These are phyloP conservation scores for Ficedula albicollis DNA, from an alignment of 2,797 vertebrate genomes.

Conservation along the genomic window DNA sequence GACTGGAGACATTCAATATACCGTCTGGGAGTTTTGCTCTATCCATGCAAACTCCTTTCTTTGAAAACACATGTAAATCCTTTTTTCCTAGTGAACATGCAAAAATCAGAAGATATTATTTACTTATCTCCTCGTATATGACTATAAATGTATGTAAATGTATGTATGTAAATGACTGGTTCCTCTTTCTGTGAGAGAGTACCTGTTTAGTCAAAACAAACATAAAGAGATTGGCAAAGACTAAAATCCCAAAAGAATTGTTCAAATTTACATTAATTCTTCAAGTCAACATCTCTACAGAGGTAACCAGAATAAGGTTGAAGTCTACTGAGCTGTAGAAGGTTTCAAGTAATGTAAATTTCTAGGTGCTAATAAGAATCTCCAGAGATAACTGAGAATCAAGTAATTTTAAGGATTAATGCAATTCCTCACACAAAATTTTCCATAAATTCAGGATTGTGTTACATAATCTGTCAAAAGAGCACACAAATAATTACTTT, in stretches of 20 bases:
- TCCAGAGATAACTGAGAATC: background rate
- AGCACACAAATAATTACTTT: background rate
- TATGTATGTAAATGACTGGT: background rate
- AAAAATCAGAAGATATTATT: background rate
- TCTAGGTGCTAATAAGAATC: background rate
- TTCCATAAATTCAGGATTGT: background rate
- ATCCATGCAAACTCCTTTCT: background rate
- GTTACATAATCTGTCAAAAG: background rate
- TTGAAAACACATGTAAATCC: background rate
- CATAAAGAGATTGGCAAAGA: background rate
- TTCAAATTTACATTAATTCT: background rate
- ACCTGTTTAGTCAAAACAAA: background rate
- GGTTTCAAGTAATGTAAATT: background rate
- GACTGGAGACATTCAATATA: background rate
- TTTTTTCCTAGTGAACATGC: background rate
- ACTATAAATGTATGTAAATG: too few relatives aligned
- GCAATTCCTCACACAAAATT: background rate
- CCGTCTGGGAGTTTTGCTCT: background rate
- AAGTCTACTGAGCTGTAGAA: background rate
- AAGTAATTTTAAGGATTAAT: background rate
- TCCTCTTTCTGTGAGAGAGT: fast-evolving
- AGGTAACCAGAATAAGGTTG: background rate
- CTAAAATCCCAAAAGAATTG: background rate
- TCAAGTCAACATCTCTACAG: background rate
- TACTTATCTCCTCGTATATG: background rate